Evolutionary conservation across 2,888 invertebrate species (phyloP).

Genomic region (Zaprionus obscuricornis): DNA sequence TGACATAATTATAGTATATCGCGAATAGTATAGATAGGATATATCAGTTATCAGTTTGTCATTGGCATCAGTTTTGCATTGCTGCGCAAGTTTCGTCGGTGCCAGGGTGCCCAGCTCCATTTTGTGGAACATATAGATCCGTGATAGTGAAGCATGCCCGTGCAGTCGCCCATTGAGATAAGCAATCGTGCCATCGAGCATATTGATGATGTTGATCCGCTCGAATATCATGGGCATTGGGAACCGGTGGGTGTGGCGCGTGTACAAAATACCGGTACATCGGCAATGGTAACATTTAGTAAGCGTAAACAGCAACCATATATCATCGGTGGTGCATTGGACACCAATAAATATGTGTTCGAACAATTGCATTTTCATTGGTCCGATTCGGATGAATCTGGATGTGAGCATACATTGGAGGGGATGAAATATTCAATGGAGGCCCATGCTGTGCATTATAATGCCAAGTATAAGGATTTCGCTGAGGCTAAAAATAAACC

Average conservation of each 20-base stretch:
- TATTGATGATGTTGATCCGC: constrained; percentile 82
- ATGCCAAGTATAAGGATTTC: constrained; percentile 87
- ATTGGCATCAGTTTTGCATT: no score
- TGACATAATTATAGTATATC: neutral
- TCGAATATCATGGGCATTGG: constrained; percentile 84
- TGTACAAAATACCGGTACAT: constrained; percentile 83
- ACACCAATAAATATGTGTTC: constrained; percentile 87
- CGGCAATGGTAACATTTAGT: constrained; percentile 87
- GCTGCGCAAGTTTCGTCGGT: no score
- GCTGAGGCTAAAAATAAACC: constrained; percentile 87
- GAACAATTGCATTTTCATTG: constrained; percentile 93
- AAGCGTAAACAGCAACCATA: constrained; percentile 85
- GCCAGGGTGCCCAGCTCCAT: no score
- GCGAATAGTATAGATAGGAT: neutral
- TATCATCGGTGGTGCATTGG: constrained; percentile 87
- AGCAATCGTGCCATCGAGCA: constrained; percentile 83
- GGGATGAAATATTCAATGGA: constrained; percentile 90
- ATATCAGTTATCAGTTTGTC: no score
- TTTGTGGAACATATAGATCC: no score
- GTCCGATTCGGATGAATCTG: constrained; percentile 89
- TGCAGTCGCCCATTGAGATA: constrained; percentile 83
- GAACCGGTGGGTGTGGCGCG: constrained; percentile 83
- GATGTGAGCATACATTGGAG: constrained; percentile 91
- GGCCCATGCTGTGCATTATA: constrained; percentile 91
- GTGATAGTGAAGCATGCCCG: constrained; percentile 83